Conservation (phyloP, 2,888 invertebrate genomes). For the Agonopterix alstromeriana region DNA sequence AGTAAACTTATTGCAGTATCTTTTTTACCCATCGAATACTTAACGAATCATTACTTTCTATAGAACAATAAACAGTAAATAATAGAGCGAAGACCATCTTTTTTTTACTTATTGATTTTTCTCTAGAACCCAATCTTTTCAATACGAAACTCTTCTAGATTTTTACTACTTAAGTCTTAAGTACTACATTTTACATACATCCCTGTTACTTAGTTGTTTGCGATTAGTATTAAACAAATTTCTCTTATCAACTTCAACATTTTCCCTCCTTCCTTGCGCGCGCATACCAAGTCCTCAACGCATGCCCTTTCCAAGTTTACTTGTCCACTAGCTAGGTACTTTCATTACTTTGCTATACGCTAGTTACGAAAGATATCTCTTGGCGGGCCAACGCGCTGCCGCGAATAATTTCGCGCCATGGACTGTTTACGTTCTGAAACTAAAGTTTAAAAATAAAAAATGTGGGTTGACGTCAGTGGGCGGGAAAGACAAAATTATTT, state of each 20-base stretch:
- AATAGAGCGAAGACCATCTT: no score
- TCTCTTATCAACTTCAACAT: background rate
- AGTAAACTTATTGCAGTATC: no score
- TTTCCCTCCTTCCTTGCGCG: constrained; percentile 15
- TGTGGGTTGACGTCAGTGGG: constrained; percentile 78
- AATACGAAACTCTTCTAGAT: no score
- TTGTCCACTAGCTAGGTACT: constrained; percentile 16
- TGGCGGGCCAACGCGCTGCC: constrained; percentile 39
- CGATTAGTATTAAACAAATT: no score
- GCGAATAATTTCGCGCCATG: constrained; percentile 32
- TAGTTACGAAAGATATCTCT: constrained; percentile 49
- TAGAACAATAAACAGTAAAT: no score
- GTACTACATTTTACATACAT: no score
- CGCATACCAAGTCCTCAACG: constrained; percentile 21
- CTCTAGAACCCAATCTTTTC: no score
- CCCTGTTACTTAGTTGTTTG: no score
- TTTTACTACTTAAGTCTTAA: no score
- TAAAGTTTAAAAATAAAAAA: constrained; percentile 29
- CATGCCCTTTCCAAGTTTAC: constrained; percentile 16
- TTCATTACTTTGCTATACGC: constrained; percentile 25
- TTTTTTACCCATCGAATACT: no score
- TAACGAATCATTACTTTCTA: no score
- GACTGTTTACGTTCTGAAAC: constrained; percentile 27
- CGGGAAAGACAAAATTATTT: constrained; percentile 78
- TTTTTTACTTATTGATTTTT: no score